phyloP scores from a whole-genome alignment of 2,888 invertebrate species.

The Sarcophaga variegata region DNA sequence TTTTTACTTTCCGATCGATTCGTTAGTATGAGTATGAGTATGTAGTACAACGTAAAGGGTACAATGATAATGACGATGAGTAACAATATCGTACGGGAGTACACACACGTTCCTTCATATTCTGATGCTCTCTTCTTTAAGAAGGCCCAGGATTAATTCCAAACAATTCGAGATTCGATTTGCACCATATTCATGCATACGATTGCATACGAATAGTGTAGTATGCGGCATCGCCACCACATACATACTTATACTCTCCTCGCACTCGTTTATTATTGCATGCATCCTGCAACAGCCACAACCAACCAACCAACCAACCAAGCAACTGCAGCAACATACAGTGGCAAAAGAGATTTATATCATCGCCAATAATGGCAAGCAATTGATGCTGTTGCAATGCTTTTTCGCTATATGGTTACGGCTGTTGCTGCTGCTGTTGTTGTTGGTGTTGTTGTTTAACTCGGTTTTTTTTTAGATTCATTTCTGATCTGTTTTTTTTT shows the following conservation, averaged over 20 bases:
- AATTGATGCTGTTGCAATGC: slow-evolving; percentile 45
- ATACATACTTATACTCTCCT: neutral
- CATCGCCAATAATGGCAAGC: slow-evolving; percentile 68
- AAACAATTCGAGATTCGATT: slow-evolving; percentile 3
- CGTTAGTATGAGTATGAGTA: slow-evolving; percentile 56
- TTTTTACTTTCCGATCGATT: slow-evolving; percentile 70
- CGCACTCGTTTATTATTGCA: neutral
- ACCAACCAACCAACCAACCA: neutral
- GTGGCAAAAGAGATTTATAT: slow-evolving; percentile 70
- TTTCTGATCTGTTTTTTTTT: neutral
- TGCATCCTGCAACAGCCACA: too few relatives aligned
- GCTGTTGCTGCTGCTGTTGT: too few relatives aligned
- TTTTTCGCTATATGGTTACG: too few relatives aligned
- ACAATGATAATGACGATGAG: neutral
- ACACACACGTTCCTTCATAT: neutral
- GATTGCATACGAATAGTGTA: neutral
- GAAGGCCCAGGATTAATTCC: neutral
- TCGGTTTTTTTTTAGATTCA: slow-evolving; percentile 5
- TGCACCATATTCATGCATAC: neutral
- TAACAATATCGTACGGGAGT: neutral
- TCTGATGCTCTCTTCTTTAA: neutral
- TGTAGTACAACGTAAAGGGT: neutral
- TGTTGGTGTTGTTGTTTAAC: slow-evolving; percentile 27
- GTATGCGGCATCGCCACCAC: neutral
- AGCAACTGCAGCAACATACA: slow-evolving; percentile 59